Conservation (phyloP, 2,888 invertebrate species). For the Mythimna lalbum region DNA sequence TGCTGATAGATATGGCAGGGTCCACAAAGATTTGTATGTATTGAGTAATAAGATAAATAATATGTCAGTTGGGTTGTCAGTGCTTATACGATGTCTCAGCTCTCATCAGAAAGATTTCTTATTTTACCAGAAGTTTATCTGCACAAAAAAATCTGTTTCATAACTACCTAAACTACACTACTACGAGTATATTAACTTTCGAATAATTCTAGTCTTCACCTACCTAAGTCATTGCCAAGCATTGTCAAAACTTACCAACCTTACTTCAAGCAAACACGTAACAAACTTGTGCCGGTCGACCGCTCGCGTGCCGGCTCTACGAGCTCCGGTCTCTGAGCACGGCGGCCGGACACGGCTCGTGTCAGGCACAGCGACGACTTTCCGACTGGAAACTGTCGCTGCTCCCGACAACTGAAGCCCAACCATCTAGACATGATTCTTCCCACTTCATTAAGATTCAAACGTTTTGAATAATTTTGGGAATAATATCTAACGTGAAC, state of each 20-base stretch:
- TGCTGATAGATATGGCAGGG: slow-evolving; percentile 59
- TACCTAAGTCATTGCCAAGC: not conserved
- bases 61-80: too few relatives aligned
- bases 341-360: slow-evolving; percentile 58
- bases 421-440: slow-evolving; percentile 60
- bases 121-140: too few relatives aligned
- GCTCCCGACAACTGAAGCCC: slow-evolving; percentile 59
- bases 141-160: too few relatives aligned
- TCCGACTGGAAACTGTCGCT: slow-evolving; percentile 70
- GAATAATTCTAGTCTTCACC: too few relatives aligned
- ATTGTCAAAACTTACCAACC: not conserved
- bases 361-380: slow-evolving; percentile 69
- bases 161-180: too few relatives aligned
- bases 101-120: too few relatives aligned
- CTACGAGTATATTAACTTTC: too few relatives aligned
- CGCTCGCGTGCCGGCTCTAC: slow-evolving; percentile 35
- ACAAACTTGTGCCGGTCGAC: slow-evolving; percentile 29
- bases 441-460: slow-evolving; percentile 55
- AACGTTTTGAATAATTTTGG: slow-evolving; percentile 16
- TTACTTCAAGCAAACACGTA: slow-evolving; percentile 13
- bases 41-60: too few relatives aligned
- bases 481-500: not conserved
- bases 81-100: too few relatives aligned
- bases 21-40: not conserved
- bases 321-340: slow-evolving; percentile 12